Base-by-base conservation (phyloP, 2,888 invertebrate species). In the Chymomyza amoena region DNA sequence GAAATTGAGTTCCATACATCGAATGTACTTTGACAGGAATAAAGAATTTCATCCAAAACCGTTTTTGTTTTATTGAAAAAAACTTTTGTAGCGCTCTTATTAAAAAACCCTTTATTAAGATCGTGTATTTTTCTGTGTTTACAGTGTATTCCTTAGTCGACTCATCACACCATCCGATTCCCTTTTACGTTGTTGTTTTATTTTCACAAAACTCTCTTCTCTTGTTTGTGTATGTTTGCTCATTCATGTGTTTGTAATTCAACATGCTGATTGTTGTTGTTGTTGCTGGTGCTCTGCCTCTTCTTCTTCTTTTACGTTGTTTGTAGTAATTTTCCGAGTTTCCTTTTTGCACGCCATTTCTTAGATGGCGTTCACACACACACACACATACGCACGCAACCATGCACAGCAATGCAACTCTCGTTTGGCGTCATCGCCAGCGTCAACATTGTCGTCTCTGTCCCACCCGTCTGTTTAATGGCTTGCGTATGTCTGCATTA, bases 271-370 rank as follows among this genome's bases (percentile, higher is more conserved):
- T 56, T 56, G 25, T 25, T 20, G 20, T 20, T 25, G 18, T 36
- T 51, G n/a, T 52, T n/a, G n/a, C n/a, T n/a, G n/a, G n/a, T n/a
- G n/a, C n/a, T n/a, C n/a, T n/a, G n/a, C n/a, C n/a, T 50, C 15
- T 57, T 56, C 51, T 63, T 68, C 32, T 18, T 59, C 68, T 68
- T 69, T 71, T 64, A 61, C 72, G 70, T 75, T 73, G 73, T 71
- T 78, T 74, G 71, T 74, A 81, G 84, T 84, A 86, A 82, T 82
- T 81, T 82, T 77, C 71, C 73, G 74, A 86, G 86, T 86, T 83
- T 86, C 86, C 82, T 77, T 81, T 84, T 80, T 70, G 63, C 63
- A 76, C 70, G 59, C 73, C 57, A 59, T 68, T 61, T 45, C 39
- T 45, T 45, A 13, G 39, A 45, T 45, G 39, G 13, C 39, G 2